Conservation (phyloP, 2,888 invertebrate species). For the Ganaspis brasiliensis region DNA sequence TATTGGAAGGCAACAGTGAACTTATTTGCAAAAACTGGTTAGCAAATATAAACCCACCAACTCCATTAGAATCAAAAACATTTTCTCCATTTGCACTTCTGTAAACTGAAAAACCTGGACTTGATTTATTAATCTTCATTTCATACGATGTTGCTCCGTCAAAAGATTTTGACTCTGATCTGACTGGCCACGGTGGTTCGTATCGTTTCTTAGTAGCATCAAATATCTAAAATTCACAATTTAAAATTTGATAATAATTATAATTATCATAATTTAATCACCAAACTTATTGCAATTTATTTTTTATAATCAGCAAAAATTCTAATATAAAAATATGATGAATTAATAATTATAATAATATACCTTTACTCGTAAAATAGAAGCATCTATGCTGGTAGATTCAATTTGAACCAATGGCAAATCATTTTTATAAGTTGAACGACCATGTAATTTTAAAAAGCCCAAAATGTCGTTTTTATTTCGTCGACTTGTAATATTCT, state of each 20-base stretch:
- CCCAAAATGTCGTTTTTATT: slow-evolving; percentile 84
- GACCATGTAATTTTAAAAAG: slow-evolving; percentile 82
- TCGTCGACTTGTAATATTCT: slow-evolving; percentile 82
- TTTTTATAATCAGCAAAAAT: no score
- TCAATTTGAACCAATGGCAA: slow-evolving; percentile 84
- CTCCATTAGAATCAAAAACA: slow-evolving; percentile 86
- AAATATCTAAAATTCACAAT: slow-evolving; percentile 79
- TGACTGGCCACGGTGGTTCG: slow-evolving; percentile 85
- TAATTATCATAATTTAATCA: not conserved
- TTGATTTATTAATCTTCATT: slow-evolving; percentile 82
- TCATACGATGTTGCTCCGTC: slow-evolving; percentile 81
- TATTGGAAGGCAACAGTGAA: slow-evolving; percentile 83
- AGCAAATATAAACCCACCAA: slow-evolving; percentile 87
- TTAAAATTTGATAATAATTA: not conserved
- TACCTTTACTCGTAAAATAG: slow-evolving; percentile 86
- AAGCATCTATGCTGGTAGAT: slow-evolving; percentile 84
- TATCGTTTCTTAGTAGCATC: slow-evolving; percentile 83
- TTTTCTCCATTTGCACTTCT: slow-evolving; percentile 78
- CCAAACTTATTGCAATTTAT: slow-evolving; percentile 34
- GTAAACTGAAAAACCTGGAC: slow-evolving; percentile 85
- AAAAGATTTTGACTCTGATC: slow-evolving; percentile 60
- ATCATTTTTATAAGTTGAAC: slow-evolving; percentile 86
- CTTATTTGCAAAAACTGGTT: slow-evolving; percentile 89
- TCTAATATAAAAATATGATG: no score
- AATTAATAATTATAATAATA: no score